A percentile compares a stretch with the other conserved stretches of the same genome.
Evolutionary conservation across 2,888 invertebrate species (phyloP).

Genomic region (Chrysodeixis includens): DNA sequence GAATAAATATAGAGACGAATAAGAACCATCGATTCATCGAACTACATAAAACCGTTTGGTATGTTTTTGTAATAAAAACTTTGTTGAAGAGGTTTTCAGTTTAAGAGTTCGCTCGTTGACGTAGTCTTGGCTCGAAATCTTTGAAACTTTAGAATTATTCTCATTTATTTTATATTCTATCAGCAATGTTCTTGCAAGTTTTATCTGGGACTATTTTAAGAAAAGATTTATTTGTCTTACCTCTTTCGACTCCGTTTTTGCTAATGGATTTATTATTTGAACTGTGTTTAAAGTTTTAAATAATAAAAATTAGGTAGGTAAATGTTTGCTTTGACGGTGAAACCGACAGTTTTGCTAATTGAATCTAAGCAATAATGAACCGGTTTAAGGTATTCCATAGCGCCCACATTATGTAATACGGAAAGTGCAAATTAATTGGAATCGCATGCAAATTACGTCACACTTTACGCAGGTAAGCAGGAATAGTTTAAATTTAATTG

Average conservation of each 20-base stretch:
- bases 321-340: too few species aligned
- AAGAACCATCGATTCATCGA: slow-evolving; percentile 27
- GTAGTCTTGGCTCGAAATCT: slow-evolving; percentile 46
- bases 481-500: slow-evolving; percentile 47
- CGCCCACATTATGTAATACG: slow-evolving; percentile 5
- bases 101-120: slow-evolving; percentile 49
- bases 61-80: slow-evolving; percentile 49
- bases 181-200: neutral
- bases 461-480: slow-evolving; percentile 16
- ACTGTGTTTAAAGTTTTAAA: neutral
- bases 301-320: too few species aligned
- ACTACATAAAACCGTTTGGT: slow-evolving; percentile 41
- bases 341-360: neutral
- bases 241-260: neutral
- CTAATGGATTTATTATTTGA: neutral
- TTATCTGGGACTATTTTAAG: slow-evolving; percentile 3
- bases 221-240: neutral
- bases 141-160: slow-evolving; percentile 42
- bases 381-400: slow-evolving; percentile 22
- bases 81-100: slow-evolving; percentile 38
- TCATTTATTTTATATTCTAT: slow-evolving; percentile 49
- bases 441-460: slow-evolving; percentile 34
- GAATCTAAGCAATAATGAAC: slow-evolving; percentile 14
- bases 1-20: slow-evolving; percentile 43
- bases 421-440: slow-evolving; percentile 31